Evolutionary conservation across 30 jellyfish, hydroid and myxozoan genomes (phyloP).

Genomic region (Rhopilema esculentum): DNA sequence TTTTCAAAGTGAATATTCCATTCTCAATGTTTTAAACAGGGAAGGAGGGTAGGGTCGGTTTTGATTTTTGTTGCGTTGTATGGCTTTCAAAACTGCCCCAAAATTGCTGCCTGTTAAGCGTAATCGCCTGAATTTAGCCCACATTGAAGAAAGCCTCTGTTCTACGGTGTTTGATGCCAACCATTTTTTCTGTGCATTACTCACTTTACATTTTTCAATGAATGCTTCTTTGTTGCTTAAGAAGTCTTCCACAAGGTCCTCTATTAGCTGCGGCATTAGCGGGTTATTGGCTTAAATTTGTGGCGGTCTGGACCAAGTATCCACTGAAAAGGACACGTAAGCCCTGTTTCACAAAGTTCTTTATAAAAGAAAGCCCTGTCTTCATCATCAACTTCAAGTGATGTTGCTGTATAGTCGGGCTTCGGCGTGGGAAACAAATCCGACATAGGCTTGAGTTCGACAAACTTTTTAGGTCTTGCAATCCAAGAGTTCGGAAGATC

Average conservation of each 20-base stretch:
- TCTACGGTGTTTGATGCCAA: slow-evolving; percentile 21
- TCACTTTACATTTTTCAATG: slow-evolving; percentile 37
- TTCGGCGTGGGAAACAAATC: slow-evolving; percentile 28
- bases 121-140: slow-evolving; percentile 30
- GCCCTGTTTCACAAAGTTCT: neutral
- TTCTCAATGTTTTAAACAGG: slow-evolving; percentile 30
- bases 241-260: slow-evolving; percentile 41
- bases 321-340: slow-evolving; percentile 37
- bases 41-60: slow-evolving; percentile 33
- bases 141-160: slow-evolving; percentile 17
- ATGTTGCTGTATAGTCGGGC: slow-evolving; percentile 21
- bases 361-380: slow-evolving; percentile 13
- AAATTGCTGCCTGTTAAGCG: slow-evolving; percentile 57
- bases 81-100: slow-evolving; percentile 18
- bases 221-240: slow-evolving; percentile 18
- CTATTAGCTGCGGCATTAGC: slow-evolving; percentile 18
- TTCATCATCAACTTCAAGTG: slow-evolving; percentile 3
- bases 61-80: neutral
- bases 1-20: slow-evolving; percentile 25
- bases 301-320: slow-evolving; percentile 53
- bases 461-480: slow-evolving; percentile 18
- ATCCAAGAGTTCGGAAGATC: slow-evolving; percentile 35
- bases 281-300: neutral
- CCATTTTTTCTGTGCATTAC: slow-evolving; percentile 31
- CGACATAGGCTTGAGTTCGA: slow-evolving; percentile 4